Evolutionary conservation across 2,113 vertebrate genomes (phyloP).

Genomic region (Erythrocercus mccallii): DNA sequence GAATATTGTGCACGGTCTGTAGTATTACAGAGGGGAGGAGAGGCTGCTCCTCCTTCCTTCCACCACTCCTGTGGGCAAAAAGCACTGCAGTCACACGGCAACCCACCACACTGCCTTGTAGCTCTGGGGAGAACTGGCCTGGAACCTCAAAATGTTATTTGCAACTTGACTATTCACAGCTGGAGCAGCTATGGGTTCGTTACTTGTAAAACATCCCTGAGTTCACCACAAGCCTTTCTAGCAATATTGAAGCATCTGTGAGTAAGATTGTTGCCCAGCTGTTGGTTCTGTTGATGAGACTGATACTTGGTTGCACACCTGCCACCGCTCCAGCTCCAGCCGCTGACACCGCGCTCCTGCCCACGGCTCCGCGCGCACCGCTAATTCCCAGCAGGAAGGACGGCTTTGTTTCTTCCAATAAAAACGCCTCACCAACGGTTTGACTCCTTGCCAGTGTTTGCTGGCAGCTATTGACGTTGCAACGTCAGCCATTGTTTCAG

Average conservation of each 20-base stretch:
- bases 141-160: conserved; percentile 28
- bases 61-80: neutral
- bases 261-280: conserved; percentile 69
- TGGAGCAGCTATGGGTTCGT: conserved; percentile 61
- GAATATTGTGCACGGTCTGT: neutral
- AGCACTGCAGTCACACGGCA: neutral
- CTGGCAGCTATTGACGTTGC: neutral
- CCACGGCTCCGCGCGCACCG: neutral
- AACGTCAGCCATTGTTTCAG: neutral
- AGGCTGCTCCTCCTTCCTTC: neutral
- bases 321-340: neutral
- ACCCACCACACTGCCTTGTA: neutral
- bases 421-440: neutral
- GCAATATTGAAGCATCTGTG: conserved; percentile 59
- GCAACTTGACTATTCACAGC: conserved; percentile 56
- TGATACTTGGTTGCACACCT: too few species aligned
- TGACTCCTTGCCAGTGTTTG: neutral
- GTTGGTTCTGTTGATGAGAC: neutral
- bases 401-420: neutral
- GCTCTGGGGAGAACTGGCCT: conserved; percentile 51
- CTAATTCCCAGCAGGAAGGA: neutral
- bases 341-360: neutral
- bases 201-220: conserved; percentile 67
- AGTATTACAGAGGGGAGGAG: neutral
- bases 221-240: conserved; percentile 64